These are phyloP conservation scores for Bolinopsis microptera DNA, from an alignment of 37 sponge, comb jelly and placozoan species.

Conservation along the genomic window DNA sequence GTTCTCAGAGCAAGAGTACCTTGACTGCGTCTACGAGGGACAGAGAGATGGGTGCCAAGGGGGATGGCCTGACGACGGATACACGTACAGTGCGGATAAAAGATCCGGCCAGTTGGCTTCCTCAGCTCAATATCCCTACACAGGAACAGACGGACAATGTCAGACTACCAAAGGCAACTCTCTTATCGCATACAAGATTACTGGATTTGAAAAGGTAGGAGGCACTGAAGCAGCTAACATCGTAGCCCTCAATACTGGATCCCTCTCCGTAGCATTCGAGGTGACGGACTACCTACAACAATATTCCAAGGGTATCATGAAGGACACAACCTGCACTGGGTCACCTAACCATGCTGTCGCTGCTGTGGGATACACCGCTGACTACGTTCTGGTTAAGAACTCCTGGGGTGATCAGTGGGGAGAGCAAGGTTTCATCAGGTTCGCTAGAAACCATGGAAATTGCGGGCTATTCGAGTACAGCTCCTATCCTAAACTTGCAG, in stretches of 20 bases:
- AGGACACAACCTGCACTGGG: conserved; percentile 9
- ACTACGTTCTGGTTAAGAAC: background rate
- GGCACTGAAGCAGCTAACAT: background rate
- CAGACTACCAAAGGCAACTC: background rate
- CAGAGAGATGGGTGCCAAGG: background rate
- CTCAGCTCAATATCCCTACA: background rate
- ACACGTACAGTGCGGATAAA: background rate
- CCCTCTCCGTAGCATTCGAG: conserved; percentile 9
- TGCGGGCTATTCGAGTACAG: background rate
- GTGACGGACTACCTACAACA: background rate
- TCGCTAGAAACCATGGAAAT: background rate
- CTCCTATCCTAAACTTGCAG: background rate
- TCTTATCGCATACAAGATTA: background rate
- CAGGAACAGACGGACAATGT: background rate
- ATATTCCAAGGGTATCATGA: background rate
- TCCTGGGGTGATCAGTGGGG: background rate
- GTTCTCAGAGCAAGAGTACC: conserved; percentile 27
- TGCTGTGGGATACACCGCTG: conserved; percentile 11
- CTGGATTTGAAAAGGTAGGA: background rate
- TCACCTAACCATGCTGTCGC: conserved; percentile 1
- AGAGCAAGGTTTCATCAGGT: background rate
- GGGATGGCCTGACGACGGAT: background rate
- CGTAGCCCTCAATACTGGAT: background rate
- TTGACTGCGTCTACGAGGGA: conserved; percentile 43
- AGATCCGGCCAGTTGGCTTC: background rate